Evolutionary conservation across 2,113 vertebrate species (phyloP), one percentile per base, ranked within the genome.

Genomic region (Tursiops truncatus): DNA sequence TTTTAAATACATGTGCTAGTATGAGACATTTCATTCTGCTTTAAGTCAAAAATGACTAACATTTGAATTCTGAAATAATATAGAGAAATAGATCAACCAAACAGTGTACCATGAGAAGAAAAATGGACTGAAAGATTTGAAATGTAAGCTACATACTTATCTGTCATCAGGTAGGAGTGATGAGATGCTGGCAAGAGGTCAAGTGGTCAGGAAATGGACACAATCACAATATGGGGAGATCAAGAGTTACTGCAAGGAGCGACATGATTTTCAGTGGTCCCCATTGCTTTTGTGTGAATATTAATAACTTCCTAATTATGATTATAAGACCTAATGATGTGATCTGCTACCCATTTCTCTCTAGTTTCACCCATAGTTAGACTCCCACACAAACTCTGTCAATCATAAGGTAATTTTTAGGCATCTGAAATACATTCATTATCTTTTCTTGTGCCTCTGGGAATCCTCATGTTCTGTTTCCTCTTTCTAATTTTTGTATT

Each of bases 51-150:
- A 70, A 79, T 82, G n/a, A 74, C 76, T 74, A 53, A 53, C 50
- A 71, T 80, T 80, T 60, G 62, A 92, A 88, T 84, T 76, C 71
- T 90, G 56, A 94, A 96, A 91, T 85, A 31, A 21, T 67, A 21
- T 5, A 84, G 53, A 60, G 36, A 84, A 90, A 53, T 93, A 56
- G 12, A 62, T 67, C 33, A 90, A 44, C 28, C 7, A n/a, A 82
- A 12, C 41, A 92, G 56, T 58, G 47, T 23, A 83, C 8, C 33
- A 26, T 23, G 26, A 53, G 41, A 17, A 94, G 93, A 65, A 79
- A 65, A 70, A 62, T 70, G 13, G 7, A 47, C n/a, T 31, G 44
- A 77, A 84, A 50, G 41, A 41, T 4, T 76, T 65, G 58, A 94
- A 89, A 73, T 84, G 12, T 17, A 76, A 92, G 33, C 41, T 21